Base-by-base conservation (phyloP, 2,113 vertebrate genomes). In the Apus apus region DNA sequence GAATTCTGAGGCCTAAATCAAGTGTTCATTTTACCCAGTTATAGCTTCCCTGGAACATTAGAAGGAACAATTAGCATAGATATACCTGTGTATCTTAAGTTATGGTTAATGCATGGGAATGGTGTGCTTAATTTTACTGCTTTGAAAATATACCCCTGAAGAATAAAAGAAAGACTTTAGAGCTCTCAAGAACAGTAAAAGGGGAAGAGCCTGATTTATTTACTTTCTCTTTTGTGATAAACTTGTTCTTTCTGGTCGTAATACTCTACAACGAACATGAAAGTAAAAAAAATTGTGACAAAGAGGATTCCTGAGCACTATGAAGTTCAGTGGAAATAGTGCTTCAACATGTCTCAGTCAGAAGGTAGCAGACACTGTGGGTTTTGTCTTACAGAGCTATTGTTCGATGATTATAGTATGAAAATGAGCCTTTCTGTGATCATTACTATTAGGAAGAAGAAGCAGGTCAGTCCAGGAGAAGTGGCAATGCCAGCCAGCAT, bases 1-100 rank as follows among this genome's bases (percentile, higher is more conserved):
- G 73, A 97, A 97, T 95, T 91, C 90, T 83, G 73, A 95, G 96
- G 84, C 93, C 95, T 94, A 95, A 96, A 88, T 97, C 91, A 62
- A 91, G 72, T 78, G 60, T 85, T 90, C 94, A 71, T 96, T 96
- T 91, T 95, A 90, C 64, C 50, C 85, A 81, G 70, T 53, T 94
- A 40, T 92, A 93, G 96, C 93, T 97, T 92, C 91, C 89, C 77
- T 89, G 94, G 62, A 94, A 94, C 57, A 92, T 67, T 94, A 97
- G 77, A 96, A 96, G 51, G 50, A 94, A 97, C 67, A 90, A 96
- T 95, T 97, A 96, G 43, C 93, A 74, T 94, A 75, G 50, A 93
- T 95, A 78, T 76, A 95, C 81, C 93, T 94, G 84, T 95, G 81
- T 91, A 86, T 77, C 64, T 95, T 87, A 61, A 96, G 75, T 70